A percentile compares a stretch with the other conserved stretches of the same genome.
phyloP scores from a whole-genome alignment of 35 echinoderm and acorn worm genomes.

The Apostichopus japonicus region DNA sequence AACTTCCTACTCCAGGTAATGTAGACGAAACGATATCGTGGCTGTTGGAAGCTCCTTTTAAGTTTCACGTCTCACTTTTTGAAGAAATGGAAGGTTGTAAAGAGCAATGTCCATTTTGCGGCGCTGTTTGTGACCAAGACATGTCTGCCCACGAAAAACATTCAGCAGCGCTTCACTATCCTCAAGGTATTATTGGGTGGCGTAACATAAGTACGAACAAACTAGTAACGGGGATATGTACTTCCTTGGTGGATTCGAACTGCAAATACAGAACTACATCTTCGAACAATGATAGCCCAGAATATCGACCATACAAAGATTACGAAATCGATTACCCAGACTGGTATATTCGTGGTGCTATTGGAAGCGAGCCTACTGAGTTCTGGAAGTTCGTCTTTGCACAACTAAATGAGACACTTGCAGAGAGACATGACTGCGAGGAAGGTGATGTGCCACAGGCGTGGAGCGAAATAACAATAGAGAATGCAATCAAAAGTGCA shows the following conservation, averaged over 20 bases:
- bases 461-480: not conserved
- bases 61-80: not conserved
- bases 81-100: not conserved
- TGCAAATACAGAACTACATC: not conserved
- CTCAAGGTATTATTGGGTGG: not conserved
- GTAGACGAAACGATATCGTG: not conserved
- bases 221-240: not conserved
- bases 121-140: not conserved
- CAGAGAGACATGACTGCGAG: not conserved
- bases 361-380: not conserved
- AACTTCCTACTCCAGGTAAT: not conserved
- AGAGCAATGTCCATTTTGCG: constrained; percentile 18
- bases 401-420: not conserved
- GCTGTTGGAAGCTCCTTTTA: not conserved
- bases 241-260: not conserved
- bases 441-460: not conserved
- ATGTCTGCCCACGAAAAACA: not conserved
- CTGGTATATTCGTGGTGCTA: not conserved
- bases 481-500: not conserved
- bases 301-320: constrained; percentile 24
- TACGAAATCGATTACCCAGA: not conserved
- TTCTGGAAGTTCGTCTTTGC: not conserved
- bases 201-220: not conserved
- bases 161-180: not conserved
- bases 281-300: too few relatives aligned